Base-by-base conservation (phyloP, 2,113 vertebrate species). In the Brienomyrus longianalis region DNA sequence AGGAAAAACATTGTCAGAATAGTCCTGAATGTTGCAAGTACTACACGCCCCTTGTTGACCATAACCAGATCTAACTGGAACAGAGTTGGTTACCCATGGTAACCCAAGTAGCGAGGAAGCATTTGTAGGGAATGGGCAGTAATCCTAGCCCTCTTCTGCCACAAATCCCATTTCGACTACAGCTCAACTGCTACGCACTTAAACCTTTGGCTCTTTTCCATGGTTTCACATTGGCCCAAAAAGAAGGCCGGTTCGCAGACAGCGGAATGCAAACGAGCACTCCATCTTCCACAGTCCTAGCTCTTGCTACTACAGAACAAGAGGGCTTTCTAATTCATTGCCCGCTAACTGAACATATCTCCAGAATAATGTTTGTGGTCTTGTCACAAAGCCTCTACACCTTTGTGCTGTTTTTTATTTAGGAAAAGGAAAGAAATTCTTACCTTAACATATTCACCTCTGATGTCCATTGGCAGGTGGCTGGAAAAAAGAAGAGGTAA, bases 371-470 rank as follows among this genome's bases (percentile, higher is more conserved):
- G 2, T 85, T 62, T n/a, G 5, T 51, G 85, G 15, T 21, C 27
- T 52, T 54, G n/a, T 56, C 51, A 70, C 3, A 11, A 66, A 39
- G 13, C 8, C 62, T 43, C 27, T 86, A 62, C 10, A 89, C 47
- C 74, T 56, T 31, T 51, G 52, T 27, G 0, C 48, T 10, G 43
- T 77, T 74, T 87, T 21, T 11, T 31, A 17, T 83, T 13, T 56
- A 47, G 13, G 7, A 84, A 59, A 70, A 23, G 39, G 6, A n/a
- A 23, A 39, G 9, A 86, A 66, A 23, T 27, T 47, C 93, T 93
- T 83, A 96, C 95, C 93, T 95, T 95, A n/a, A 96, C 95, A 80
- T 96, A 96, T 89, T 95, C 95, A 45, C 94, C 94, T 7, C 90
- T 77, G 88, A 91, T 87, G 70, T 95, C 91, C 3, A 91, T 92